Evolutionary conservation across 35 echinoderm and acorn worm species (phyloP).

Genomic region (Ptychodera flava): DNA sequence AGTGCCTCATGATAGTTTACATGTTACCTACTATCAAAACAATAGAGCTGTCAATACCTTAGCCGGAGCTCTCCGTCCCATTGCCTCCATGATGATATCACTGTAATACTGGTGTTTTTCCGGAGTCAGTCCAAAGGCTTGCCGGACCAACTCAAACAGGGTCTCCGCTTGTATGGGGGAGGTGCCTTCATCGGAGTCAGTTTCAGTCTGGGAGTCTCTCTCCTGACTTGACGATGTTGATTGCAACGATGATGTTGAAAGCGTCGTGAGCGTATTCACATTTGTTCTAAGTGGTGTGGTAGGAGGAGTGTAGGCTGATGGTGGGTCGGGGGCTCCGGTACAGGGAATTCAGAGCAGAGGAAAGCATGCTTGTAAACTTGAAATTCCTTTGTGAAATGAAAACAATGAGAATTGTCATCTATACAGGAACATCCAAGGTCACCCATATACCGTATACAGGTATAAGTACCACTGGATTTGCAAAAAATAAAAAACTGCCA

Average conservation of each 20-base stretch:
- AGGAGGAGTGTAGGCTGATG: slow-evolving; percentile 14
- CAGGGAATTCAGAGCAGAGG: slow-evolving; percentile 88
- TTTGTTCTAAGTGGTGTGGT: background rate
- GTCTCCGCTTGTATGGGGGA: slow-evolving; percentile 77
- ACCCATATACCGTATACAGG: too few relatives aligned
- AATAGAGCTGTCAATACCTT: too few relatives aligned
- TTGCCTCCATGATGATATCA: slow-evolving; percentile 54
- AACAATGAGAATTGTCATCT: too few relatives aligned
- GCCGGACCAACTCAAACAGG: slow-evolving; percentile 58
- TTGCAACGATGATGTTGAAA: slow-evolving; percentile 21
- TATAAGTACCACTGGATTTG: too few relatives aligned
- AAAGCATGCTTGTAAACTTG: slow-evolving; percentile 80
- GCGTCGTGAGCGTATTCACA: background rate
- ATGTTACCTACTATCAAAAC: too few relatives aligned
- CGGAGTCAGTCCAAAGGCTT: slow-evolving; percentile 67
- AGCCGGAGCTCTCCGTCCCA: slow-evolving; percentile 68
- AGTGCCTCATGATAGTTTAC: too few relatives aligned
- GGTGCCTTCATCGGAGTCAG: slow-evolving; percentile 54
- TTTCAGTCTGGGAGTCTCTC: slow-evolving; percentile 16
- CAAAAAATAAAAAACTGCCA: too few relatives aligned
- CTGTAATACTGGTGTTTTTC: slow-evolving; percentile 71
- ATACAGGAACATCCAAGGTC: too few relatives aligned
- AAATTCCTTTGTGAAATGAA: slow-evolving; percentile 48
- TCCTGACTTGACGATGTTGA: slow-evolving; percentile 10
- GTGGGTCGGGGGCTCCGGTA: slow-evolving; percentile 22